Conservation (phyloP, 2,888 invertebrate genomes). For the Melanostoma mellinum region DNA sequence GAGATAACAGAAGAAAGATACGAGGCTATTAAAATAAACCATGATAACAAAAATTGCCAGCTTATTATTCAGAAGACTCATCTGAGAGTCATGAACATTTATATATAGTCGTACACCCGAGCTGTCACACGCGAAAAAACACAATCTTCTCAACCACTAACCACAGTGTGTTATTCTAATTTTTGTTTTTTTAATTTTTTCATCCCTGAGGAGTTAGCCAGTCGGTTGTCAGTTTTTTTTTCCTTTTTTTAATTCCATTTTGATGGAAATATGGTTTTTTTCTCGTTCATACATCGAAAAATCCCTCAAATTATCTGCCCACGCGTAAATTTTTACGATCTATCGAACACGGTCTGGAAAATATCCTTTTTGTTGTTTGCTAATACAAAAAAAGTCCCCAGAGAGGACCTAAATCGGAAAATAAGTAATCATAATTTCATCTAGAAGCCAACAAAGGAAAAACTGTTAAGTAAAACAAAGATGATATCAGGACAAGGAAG, state of each 20-base stretch:
- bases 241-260: constrained; percentile 19
- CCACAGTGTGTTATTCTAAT: not conserved
- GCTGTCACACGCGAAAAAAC: no score
- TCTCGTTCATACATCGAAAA: not conserved
- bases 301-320: constrained; percentile 3
- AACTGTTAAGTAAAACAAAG: not conserved
- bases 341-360: constrained; percentile 21
- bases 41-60: no score
- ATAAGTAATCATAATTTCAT: constrained; percentile 41
- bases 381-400: not conserved
- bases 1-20: no score
- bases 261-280: constrained; percentile 21
- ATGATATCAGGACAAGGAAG: constrained; percentile 16
- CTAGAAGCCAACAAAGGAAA: constrained; percentile 20
- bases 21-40: no score
- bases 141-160: no score
- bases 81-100: no score
- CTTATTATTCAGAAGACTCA: no score
- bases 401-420: constrained; percentile 21
- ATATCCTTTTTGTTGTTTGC: constrained; percentile 16
- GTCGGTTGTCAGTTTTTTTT: not conserved
- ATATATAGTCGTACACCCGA: no score
- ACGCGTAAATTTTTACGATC: constrained; percentile 48
- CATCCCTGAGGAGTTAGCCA: not conserved
- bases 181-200: not conserved